Percentiles rank a stretch among this genome's conserved stretches.
phyloP scores from a whole-genome alignment of 2,797 vertebrate genomes.

The Heteromormyrus szaboi region DNA sequence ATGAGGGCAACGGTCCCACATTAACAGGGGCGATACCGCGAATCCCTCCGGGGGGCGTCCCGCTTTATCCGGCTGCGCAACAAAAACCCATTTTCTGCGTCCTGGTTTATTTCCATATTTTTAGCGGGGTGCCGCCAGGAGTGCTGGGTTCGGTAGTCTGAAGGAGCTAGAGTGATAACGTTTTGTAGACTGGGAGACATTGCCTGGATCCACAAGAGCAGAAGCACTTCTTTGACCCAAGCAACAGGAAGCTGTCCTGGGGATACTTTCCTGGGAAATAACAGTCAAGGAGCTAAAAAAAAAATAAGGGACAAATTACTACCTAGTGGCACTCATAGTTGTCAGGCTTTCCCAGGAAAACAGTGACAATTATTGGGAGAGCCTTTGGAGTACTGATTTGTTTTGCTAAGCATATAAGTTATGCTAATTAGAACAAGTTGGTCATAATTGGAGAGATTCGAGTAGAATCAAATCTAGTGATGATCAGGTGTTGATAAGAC shows the following conservation, averaged over 20 bases:
- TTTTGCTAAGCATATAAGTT: background rate
- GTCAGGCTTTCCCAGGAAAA: background rate
- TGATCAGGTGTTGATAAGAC: background rate
- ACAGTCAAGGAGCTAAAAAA: background rate
- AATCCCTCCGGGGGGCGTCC: slow-evolving; percentile 59
- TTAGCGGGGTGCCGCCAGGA: slow-evolving; percentile 46
- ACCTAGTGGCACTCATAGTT: background rate
- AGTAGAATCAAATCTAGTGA: background rate
- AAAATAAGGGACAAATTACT: background rate
- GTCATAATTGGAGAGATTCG: background rate
- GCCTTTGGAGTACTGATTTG: background rate
- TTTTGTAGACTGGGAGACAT: background rate
- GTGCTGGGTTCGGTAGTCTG: background rate
- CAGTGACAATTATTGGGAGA: background rate
- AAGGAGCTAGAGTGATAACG: background rate
- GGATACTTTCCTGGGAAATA: background rate
- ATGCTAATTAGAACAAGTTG: background rate
- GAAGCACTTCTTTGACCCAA: background rate
- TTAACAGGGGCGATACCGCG: slow-evolving; percentile 44
- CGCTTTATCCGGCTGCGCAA: slow-evolving; percentile 59
- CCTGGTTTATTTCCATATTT: slow-evolving; percentile 70
- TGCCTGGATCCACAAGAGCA: background rate
- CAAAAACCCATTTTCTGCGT: slow-evolving; percentile 55
- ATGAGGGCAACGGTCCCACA: slow-evolving; percentile 36
- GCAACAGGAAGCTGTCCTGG: background rate